phyloP scores from a whole-genome alignment of 2,888 invertebrate species.

The Rhamphomyia laevipes region DNA sequence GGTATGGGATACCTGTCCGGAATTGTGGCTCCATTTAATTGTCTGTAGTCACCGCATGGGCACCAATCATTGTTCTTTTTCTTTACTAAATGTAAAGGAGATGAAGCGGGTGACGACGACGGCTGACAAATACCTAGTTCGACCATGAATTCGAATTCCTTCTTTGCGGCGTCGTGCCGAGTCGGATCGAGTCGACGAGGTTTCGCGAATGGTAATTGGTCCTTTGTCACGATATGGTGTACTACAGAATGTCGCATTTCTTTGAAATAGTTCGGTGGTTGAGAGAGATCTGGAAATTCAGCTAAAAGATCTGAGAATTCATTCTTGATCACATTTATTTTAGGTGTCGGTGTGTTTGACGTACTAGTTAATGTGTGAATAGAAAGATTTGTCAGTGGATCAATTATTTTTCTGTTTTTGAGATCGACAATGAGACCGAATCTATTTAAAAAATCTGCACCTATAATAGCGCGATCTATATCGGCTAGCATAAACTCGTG shows the following conservation, averaged over 20 bases:
- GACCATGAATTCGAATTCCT: too few species aligned
- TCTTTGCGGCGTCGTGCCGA: background rate
- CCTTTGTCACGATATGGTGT: background rate
- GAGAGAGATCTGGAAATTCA: background rate
- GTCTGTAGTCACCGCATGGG: too few species aligned
- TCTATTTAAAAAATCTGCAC: background rate
- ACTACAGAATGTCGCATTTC: background rate
- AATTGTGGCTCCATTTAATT: too few species aligned
- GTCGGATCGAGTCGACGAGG: background rate
- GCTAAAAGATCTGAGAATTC: background rate
- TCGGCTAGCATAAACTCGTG: conserved; percentile 2
- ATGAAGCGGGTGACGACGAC: background rate
- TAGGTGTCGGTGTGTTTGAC: background rate
- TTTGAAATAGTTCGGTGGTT: background rate
- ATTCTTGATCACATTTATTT: background rate
- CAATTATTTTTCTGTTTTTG: background rate
- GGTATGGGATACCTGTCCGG: too few species aligned
- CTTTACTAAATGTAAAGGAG: background rate
- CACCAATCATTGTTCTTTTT: too few species aligned
- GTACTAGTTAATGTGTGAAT: background rate
- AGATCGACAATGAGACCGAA: background rate
- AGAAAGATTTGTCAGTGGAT: background rate
- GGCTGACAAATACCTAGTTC: too few species aligned
- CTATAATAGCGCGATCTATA: background rate
- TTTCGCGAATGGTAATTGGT: too few species aligned